Evolutionary conservation across 2,888 invertebrate species (phyloP), one percentile per base, ranked within the genome.

Genomic region (Agrenia bidenticulata): DNA sequence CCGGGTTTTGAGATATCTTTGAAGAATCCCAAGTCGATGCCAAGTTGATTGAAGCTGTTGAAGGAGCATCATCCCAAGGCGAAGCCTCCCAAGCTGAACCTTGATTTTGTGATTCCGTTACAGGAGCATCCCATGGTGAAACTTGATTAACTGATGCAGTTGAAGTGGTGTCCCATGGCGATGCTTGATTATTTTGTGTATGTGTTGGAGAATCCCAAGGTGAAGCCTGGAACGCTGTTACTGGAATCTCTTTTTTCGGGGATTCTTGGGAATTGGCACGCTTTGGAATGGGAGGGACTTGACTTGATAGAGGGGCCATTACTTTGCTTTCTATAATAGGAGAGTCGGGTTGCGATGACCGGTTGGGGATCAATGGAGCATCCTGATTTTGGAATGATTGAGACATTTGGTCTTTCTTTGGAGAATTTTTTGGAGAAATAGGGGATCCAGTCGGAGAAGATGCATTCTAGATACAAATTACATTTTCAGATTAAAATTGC

Each of bases 341-440:
- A 9, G 54, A 56, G 37, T 63, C 66, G 17, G 71, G 71, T 13
- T 64, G 64, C 9, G 66, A 54, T 54, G 66, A 61, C 27, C 69
- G 50, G n/a, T 32, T 69, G 15, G 72, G 72, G 27, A 67, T 39
- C n/a, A 57, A 64, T 15, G 72, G 69, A n/a, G 66, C 64, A 19
- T 58, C 61, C 32, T 56, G 24, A 21, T 55, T 39, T 13, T 67
- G 57, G 32, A 72, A 61, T 5, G 61, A 58, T 21, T 27, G 41
- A 23, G 62, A 13, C 50, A 69, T 32, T 21, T 63, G 61, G 62
- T 69, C 69, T 17, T 64, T 64, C 32, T 61, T 68, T 0, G 75
- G 75, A 17, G 75, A 75, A 19, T 69, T 39, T 64, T 61, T 11
- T 9, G 69, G 72, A 4, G 75, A 74, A 49, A 57, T 59, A 24